Conservation (phyloP, 2,888 invertebrate species). For the Acanthacorydalis orientalis region DNA sequence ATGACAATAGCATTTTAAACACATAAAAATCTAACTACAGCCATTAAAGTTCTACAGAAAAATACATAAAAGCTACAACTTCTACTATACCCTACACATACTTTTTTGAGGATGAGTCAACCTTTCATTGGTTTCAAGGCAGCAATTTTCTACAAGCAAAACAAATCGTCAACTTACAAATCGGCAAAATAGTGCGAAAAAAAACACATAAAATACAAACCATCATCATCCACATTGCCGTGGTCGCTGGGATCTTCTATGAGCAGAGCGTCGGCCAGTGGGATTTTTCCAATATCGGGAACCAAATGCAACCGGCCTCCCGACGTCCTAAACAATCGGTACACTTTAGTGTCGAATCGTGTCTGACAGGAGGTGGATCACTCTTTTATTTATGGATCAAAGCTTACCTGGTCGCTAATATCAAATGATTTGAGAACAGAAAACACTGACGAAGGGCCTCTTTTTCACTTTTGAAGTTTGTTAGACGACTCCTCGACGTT, state of each 20-base stretch:
- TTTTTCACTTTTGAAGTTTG: slow-evolving; percentile 47
- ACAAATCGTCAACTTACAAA: neutral
- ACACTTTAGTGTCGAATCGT: neutral
- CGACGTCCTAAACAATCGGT: slow-evolving; percentile 33
- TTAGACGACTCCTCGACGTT: slow-evolving; percentile 36
- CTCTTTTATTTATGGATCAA: neutral
- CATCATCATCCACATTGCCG: slow-evolving; percentile 48
- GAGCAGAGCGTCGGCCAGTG: slow-evolving; percentile 66
- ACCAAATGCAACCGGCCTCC: slow-evolving; percentile 75
- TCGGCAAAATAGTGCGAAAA: neutral
- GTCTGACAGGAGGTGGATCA: neutral
- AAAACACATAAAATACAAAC: slow-evolving; percentile 20
- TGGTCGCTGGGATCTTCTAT: slow-evolving; percentile 68
- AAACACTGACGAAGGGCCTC: slow-evolving; percentile 68
- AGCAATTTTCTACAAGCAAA: slow-evolving; percentile 1
- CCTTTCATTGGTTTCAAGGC: slow-evolving; percentile 3
- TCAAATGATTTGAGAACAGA: slow-evolving; percentile 78
- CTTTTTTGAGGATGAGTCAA: neutral
- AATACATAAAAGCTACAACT: neutral
- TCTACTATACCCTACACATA: neutral
- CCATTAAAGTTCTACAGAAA: neutral
- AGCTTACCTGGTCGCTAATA: slow-evolving; percentile 56
- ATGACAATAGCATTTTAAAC: too few relatives aligned
- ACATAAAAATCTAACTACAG: neutral
- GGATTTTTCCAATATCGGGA: slow-evolving; percentile 65